phyloP scores from a whole-genome alignment of 2,113 vertebrate genomes.

The Spheniscus mendiculus region DNA sequence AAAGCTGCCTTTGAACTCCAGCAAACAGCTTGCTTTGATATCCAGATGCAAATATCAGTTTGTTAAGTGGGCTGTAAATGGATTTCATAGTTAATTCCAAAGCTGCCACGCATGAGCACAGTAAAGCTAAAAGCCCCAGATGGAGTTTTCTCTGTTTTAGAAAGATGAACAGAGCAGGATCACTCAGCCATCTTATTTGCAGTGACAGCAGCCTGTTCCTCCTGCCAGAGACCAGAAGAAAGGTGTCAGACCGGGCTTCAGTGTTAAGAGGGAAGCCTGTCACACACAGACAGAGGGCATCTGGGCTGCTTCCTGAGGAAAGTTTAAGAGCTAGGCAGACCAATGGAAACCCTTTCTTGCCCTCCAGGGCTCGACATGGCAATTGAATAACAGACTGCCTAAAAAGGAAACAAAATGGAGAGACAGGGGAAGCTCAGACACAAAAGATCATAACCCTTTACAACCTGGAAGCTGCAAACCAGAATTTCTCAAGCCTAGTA shows the following conservation, averaged over 20 bases:
- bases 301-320: not conserved
- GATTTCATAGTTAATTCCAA: not conserved
- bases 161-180: not conserved
- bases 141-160: not conserved
- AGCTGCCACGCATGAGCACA: not conserved
- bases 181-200: not conserved
- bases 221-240: not conserved
- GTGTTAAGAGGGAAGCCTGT: not conserved
- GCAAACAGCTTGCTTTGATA: not conserved
- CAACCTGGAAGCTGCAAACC: not conserved
- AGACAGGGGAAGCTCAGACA: not conserved
- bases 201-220: not conserved
- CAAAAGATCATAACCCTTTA: not conserved
- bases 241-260: not conserved
- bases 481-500: not conserved
- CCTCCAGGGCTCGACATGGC: not conserved
- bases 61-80: not conserved
- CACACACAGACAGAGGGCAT: not conserved
- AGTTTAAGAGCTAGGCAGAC: not conserved
- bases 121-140: not conserved
- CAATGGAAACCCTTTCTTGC: not conserved
- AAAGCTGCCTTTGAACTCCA: not conserved
- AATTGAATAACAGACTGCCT: not conserved
- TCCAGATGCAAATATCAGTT: not conserved
- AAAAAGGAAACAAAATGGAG: not conserved